Conservation (phyloP, 1,140 invertebrate species). For the Argopecten irradians region DNA sequence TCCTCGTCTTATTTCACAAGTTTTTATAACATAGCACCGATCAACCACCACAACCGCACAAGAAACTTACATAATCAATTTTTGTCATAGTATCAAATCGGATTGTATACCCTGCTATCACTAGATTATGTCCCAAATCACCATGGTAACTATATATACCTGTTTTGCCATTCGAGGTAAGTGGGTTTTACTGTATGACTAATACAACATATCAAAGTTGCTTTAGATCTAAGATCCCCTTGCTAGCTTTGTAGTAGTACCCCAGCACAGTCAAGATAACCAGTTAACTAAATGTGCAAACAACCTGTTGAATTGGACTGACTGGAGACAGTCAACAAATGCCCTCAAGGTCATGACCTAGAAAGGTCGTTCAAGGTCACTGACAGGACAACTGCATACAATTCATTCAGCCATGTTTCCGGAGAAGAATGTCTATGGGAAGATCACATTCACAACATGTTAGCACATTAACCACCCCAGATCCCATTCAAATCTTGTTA, state of each 20-base stretch:
- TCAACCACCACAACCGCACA: no score
- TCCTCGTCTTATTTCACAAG: no score
- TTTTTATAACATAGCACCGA: no score
- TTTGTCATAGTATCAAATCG: no score
- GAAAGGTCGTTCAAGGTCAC: conserved; percentile 20
- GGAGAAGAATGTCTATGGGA: conserved; percentile 41
- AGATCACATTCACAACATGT: conserved; percentile 52
- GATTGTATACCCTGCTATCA: no score
- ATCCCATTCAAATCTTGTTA: conserved; percentile 24
- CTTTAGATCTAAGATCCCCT: background rate
- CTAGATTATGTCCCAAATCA: no score
- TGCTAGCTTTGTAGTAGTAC: background rate
- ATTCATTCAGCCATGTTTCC: conserved; percentile 46
- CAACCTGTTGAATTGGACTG: conserved; percentile 20
- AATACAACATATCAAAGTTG: background rate
- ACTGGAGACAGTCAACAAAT: conserved; percentile 21
- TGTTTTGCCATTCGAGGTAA: background rate
- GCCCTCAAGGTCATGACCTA: conserved; percentile 20
- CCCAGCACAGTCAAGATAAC: background rate
- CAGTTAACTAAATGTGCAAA: conserved; percentile 16
- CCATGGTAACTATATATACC: no score
- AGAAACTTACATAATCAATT: no score
- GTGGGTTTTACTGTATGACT: background rate
- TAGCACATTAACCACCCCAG: conserved; percentile 44
- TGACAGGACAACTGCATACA: conserved; percentile 20